Evolutionary conservation across 2,113 vertebrate genomes (phyloP).

Genomic region (Varanus komodoensis): DNA sequence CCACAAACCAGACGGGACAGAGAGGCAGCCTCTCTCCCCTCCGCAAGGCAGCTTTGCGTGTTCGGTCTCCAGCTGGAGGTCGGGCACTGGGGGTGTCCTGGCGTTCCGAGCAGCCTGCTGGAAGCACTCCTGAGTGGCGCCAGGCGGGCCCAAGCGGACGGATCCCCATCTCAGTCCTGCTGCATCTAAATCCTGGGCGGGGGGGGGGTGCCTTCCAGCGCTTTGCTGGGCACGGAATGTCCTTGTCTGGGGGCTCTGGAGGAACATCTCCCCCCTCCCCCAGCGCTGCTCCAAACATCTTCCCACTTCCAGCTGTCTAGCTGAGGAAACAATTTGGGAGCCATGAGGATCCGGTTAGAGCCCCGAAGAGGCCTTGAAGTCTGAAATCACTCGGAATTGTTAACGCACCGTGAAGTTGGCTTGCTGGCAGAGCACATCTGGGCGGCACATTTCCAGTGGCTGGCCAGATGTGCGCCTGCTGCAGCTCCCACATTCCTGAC

Average conservation of each 20-base stretch:
- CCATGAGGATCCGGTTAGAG: neutral
- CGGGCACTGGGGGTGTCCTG: no score
- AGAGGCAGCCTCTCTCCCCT: no score
- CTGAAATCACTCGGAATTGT: neutral
- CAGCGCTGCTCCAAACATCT: neutral
- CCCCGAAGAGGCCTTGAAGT: constrained; percentile 8
- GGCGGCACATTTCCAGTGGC: neutral
- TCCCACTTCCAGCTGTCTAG: neutral
- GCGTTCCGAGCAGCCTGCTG: no score
- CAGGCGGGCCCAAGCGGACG: no score
- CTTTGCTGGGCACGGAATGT: neutral
- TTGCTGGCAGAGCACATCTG: constrained; percentile 24
- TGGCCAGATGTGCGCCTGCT: neutral
- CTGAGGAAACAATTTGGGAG: neutral
- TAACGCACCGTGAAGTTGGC: constrained; percentile 6
- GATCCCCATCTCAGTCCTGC: neutral
- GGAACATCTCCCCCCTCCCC: neutral
- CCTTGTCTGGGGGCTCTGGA: neutral
- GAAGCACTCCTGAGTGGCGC: no score
- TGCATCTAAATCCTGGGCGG: no score
- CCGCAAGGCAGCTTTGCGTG: no score
- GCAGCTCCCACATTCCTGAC: neutral
- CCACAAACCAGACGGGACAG: no score
- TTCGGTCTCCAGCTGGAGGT: no score
- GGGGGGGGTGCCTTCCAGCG: neutral